Percentiles rank a stretch among this genome's conserved stretches.
Conservation (phyloP, 2,888 invertebrate species). For the Thymelicus acteon region DNA sequence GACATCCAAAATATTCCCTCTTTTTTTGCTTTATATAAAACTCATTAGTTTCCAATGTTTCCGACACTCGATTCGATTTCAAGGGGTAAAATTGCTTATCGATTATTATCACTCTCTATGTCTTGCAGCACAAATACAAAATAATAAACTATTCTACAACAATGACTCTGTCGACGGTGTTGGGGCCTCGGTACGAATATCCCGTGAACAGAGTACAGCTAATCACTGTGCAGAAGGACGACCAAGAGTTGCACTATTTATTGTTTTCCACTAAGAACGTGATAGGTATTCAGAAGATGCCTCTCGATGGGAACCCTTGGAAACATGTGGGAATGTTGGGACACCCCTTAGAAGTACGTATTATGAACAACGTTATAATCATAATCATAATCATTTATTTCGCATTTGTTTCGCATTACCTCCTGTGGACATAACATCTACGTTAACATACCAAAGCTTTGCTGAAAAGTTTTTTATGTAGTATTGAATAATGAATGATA, state of each 20-base stretch:
- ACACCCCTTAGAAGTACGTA: slow-evolving; percentile 86
- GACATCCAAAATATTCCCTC: too few species aligned
- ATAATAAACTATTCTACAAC: slow-evolving; percentile 86
- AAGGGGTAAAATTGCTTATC: too few species aligned
- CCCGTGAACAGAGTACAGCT: slow-evolving; percentile 82
- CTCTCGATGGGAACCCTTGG: slow-evolving; percentile 91
- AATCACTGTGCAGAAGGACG: slow-evolving; percentile 55
- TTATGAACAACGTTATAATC: too few species aligned
- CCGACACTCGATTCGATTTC: too few species aligned
- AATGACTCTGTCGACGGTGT: slow-evolving; percentile 86
- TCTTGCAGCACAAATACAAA: slow-evolving; percentile 87
- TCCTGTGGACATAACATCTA: too few species aligned
- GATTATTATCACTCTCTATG: background rate
- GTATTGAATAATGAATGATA: too few species aligned
- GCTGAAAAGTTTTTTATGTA: too few species aligned
- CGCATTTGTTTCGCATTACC: too few species aligned
- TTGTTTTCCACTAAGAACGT: slow-evolving; percentile 87
- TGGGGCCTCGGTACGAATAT: slow-evolving; percentile 88
- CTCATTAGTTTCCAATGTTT: too few species aligned
- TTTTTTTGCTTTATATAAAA: too few species aligned
- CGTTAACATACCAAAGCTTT: too few species aligned
- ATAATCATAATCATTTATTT: too few species aligned
- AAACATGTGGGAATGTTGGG: slow-evolving; percentile 86
- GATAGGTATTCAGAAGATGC: slow-evolving; percentile 88
- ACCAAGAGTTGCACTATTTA: slow-evolving; percentile 72